Base-by-base conservation (phyloP, 1,140 invertebrate species). In the Euura lappo region DNA sequence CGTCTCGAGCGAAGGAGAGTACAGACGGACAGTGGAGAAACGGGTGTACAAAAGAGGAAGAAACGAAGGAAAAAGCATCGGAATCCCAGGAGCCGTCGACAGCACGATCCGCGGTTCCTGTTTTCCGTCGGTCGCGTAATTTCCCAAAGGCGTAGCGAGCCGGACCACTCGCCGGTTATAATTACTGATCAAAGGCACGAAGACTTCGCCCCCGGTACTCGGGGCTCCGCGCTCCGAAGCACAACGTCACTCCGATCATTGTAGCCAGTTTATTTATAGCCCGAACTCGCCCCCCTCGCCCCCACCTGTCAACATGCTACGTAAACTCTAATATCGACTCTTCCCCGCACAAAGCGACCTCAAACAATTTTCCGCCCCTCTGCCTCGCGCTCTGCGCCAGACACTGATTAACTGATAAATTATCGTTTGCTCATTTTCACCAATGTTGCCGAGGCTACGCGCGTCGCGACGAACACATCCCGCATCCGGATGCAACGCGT, bases 131-230 rank as follows among this genome's bases (percentile, higher is more conserved):
- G 66, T 68, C 13, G 66, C 66, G 13, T 68, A 28, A 68, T 68
- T 68, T 68, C 66, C 66, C 66, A 68, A 44, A 68, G 66, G 28
- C 44, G 44, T 68, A n/a, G 8, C 13, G 28, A 8, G 8, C 66
- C 44, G 2, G 66, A 42, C 44, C 66, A 68, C 44, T 69, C 65
- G 72, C 44, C 72, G 76, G 75, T 76, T 79, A 81, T 83, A 82
- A 82, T 82, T 82, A 78, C 79, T 75, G 78, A 82, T 81, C 79
- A 81, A 78, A 81, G 79, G 77, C 70, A 11, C 8, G 51, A 60
- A 60, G 51, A 60, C 65, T 64, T 66, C 67, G 70, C 76, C 72
- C 74, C 68, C 69, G 75, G 66, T 46, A 46, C 74, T 67, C 44
- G 68, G 8, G 43, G 42, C 68, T 66, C 51, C 64, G 64, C 70